Evolutionary conservation across 1,140 invertebrate genomes (phyloP).

Genomic region (Alviniconcha marisindica): DNA sequence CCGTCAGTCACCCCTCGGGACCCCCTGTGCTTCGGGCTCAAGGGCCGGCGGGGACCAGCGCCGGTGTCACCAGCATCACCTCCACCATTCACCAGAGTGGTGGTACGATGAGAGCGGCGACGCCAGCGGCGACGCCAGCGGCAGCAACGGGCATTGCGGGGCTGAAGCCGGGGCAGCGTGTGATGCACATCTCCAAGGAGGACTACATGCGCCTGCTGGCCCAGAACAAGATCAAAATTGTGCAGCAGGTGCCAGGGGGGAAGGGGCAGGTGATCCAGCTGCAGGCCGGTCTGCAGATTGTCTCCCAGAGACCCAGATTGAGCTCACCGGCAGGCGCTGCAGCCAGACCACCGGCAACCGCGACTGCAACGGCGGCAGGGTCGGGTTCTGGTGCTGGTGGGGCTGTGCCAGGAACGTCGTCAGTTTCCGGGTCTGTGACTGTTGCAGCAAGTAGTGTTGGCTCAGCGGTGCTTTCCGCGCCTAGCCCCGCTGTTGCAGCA

Average conservation of each 20-base stretch:
- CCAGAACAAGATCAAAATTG: conserved; percentile 47
- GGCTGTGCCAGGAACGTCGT: not conserved
- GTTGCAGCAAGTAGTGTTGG: not conserved
- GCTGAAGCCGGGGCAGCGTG: conserved; percentile 10
- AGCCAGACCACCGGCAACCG: not conserved
- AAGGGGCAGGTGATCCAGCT: conserved; percentile 43
- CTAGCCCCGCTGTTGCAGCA: too few species aligned
- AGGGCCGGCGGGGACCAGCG: not conserved
- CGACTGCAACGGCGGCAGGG: not conserved
- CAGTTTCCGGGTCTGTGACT: not conserved
- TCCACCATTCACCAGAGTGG: conserved; percentile 31
- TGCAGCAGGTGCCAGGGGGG: conserved; percentile 33
- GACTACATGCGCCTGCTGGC: conserved; percentile 47
- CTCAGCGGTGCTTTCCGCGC: not conserved
- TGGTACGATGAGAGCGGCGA: not conserved
- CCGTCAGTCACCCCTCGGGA: not conserved
- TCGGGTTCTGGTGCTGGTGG: not conserved
- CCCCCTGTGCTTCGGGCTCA: not conserved
- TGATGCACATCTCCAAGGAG: conserved; percentile 46
- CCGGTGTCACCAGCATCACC: conserved; percentile 9
- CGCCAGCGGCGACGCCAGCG: not conserved
- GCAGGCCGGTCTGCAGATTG: conserved; percentile 45
- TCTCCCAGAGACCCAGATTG: conserved; percentile 23
- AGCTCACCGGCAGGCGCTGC: not conserved
- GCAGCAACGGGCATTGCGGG: not conserved